A percentile compares a stretch with the other conserved stretches of the same genome.
Conservation (phyloP, 2,888 invertebrate genomes). For the Actias luna region DNA sequence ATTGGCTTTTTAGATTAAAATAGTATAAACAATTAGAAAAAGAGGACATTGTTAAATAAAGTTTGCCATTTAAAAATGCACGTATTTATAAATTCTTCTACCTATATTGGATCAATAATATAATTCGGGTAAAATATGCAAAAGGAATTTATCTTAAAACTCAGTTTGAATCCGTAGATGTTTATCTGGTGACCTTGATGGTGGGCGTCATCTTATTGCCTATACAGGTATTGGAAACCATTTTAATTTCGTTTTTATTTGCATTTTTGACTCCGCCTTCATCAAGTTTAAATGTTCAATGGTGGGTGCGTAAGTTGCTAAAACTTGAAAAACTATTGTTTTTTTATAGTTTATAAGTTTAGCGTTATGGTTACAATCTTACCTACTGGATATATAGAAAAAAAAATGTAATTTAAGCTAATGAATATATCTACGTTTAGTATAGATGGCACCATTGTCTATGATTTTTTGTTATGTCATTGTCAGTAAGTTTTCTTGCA, state of each 20-base stretch:
- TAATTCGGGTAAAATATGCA: background rate
- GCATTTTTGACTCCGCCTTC: background rate
- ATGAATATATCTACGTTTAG: too few relatives aligned
- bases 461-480: too few relatives aligned
- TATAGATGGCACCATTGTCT: too few relatives aligned
- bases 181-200: background rate
- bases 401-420: too few relatives aligned
- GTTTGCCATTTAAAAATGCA: background rate
- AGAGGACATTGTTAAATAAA: background rate
- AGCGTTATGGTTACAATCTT: too few relatives aligned
- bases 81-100: background rate
- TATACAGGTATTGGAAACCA: background rate
- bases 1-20: too few relatives aligned
- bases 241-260: conserved; percentile 1
- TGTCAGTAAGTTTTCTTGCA: too few relatives aligned
- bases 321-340: background rate
- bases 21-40: too few relatives aligned
- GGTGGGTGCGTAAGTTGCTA: background rate
- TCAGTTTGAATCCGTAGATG: background rate
- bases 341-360: too few relatives aligned
- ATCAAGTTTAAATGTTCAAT: background rate
- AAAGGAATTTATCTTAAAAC: background rate
- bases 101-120: background rate
- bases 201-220: background rate
- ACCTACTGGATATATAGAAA: too few relatives aligned